Base-by-base conservation (phyloP, 2,113 vertebrate species). In the Hemiprocne comata region DNA sequence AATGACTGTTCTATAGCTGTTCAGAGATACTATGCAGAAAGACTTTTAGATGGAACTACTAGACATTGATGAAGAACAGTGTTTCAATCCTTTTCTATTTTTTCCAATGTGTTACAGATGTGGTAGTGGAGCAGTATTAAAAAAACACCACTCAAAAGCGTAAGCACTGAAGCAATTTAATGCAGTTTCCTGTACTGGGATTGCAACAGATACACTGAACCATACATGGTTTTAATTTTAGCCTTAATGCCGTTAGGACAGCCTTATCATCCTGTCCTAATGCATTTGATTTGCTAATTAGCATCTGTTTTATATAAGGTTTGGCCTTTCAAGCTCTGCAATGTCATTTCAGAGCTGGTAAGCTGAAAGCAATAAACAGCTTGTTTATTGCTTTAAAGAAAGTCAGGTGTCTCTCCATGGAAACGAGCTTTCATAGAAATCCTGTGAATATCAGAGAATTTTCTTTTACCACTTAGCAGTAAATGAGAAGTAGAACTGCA, bases 351-450 rank as follows among this genome's bases (percentile, higher is more conserved):
- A 91, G 6, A 67, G 55, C 75, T 73, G 81, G 42, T 40, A 50
- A 66, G 54, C n/a, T 54, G 54, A 70, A 94, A 76, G 82, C 54
- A 85, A 54, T 73, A 70, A 85, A 87, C 71, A 69, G 55, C 67
- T 87, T 93, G 51, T 73, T 94, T 85, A 48, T 85, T 60, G 38
- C 62, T 85, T 85, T 14, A 66, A 79, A 88, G 74, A 38, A 48
- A 40, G 36, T 79, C 89, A 83, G 78, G 66, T 90, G 55, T 90
- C 64, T 95, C 74, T 85, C 93, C 90, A 90, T 95, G 94, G 93
- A 95, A 95, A 95, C 91, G 33, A 77, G 38, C 86, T 84, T 92
- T 93, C 62, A 48, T 5, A 66, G 74, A 94, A 85, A 66, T 79
- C 64, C 55, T 65, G 33, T 93, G 85, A 95, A 76, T 89, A 66